Conservation (phyloP, 2,797 vertebrate species). For the Carapus acus region DNA sequence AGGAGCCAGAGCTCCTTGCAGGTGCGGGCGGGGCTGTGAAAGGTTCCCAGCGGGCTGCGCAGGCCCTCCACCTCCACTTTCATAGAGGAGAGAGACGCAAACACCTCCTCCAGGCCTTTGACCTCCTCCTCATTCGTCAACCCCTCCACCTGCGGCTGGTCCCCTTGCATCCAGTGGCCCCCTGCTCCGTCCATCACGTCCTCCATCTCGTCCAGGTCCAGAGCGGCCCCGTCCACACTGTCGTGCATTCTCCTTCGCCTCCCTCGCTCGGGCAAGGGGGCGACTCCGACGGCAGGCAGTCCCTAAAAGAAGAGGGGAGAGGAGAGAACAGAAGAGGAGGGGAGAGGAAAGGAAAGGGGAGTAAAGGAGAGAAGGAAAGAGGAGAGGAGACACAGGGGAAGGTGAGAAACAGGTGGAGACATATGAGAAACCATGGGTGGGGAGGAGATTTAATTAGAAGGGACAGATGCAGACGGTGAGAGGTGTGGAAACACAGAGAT, state of each 20-base stretch:
- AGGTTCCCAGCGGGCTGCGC: slow-evolving; percentile 87
- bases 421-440: neutral
- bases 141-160: slow-evolving; percentile 60
- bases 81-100: slow-evolving; percentile 88
- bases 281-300: slow-evolving; percentile 76
- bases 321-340: neutral
- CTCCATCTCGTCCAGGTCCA: slow-evolving; percentile 50
- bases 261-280: slow-evolving; percentile 75
- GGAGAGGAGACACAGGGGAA: neutral
- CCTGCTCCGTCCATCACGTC: slow-evolving; percentile 62
- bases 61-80: slow-evolving; percentile 94
- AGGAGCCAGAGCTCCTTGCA: slow-evolving; percentile 96
- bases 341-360: neutral
- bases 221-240: slow-evolving; percentile 69
- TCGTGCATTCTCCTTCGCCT: slow-evolving; percentile 72
- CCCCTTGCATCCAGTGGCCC: slow-evolving; percentile 55
- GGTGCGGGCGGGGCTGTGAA: slow-evolving; percentile 87
- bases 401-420: neutral
- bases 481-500: neutral
- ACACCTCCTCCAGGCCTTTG: slow-evolving; percentile 92
- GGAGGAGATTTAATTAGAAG: neutral
- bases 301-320: slow-evolving; percentile 69
- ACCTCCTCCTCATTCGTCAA: slow-evolving; percentile 70
- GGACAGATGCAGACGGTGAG: neutral
- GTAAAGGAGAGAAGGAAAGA: no score